Evolutionary conservation across 2,888 invertebrate species (phyloP).

Genomic region (Standfussiana lucernea): DNA sequence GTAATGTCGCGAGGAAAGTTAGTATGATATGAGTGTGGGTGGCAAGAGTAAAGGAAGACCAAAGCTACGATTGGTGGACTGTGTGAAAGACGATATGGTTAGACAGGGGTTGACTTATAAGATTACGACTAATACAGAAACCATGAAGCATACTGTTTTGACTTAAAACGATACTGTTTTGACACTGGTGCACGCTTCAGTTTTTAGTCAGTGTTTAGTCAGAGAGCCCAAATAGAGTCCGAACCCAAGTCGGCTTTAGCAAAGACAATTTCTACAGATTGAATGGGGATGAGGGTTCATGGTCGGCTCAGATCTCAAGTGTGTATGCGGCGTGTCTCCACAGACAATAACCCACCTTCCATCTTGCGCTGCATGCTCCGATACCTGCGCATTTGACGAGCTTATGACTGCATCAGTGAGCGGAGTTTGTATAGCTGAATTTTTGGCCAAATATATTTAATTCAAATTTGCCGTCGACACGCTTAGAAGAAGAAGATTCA

Average conservation of each 20-base stretch:
- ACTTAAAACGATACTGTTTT: neutral
- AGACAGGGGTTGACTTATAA: neutral
- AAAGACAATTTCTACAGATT: neutral
- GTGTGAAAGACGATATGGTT: neutral
- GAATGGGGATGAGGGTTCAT: too few relatives aligned
- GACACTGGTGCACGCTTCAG: neutral
- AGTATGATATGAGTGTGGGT: neutral
- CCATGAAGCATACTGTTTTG: neutral
- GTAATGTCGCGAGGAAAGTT: neutral
- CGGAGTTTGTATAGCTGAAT: neutral
- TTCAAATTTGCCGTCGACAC: neutral
- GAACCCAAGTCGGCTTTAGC: neutral
- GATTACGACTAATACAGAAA: neutral
- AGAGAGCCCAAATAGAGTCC: neutral
- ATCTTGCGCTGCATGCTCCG: neutral
- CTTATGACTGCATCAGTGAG: neutral
- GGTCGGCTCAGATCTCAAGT: neutral
- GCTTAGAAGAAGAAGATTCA: neutral
- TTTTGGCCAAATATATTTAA: too few relatives aligned
- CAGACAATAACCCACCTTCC: neutral
- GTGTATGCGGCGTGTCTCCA: neutral
- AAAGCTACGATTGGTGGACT: neutral
- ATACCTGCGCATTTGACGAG: neutral
- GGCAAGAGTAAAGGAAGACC: neutral
- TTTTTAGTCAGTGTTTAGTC: neutral